Conservation (phyloP, 2,888 invertebrate genomes). For the Conomelus anceps region DNA sequence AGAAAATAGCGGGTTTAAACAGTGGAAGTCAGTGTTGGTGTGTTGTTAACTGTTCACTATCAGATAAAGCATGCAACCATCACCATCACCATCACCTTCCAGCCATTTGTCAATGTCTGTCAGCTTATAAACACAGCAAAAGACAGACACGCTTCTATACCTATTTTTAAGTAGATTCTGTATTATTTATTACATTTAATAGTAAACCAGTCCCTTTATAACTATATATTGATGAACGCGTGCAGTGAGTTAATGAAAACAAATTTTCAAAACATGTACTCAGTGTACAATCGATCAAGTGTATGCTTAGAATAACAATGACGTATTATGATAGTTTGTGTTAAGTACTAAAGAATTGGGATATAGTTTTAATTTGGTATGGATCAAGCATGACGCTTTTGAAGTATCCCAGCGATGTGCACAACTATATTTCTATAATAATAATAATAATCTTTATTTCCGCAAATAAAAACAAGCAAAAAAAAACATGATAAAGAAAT, state of each 20-base stretch:
- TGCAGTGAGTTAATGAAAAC: not conserved
- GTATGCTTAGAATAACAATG: not conserved
- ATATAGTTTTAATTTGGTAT: no score
- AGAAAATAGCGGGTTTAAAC: not conserved
- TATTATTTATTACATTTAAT: not conserved
- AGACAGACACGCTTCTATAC: not conserved
- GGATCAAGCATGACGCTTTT: no score
- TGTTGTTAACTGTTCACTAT: not conserved
- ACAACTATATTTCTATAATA: no score
- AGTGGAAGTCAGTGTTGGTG: not conserved
- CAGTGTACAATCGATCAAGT: not conserved
- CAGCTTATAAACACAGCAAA: not conserved
- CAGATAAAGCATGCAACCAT: not conserved
- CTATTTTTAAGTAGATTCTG: not conserved
- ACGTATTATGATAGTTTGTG: not conserved
- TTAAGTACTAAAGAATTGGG: no score
- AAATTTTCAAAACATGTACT: not conserved
- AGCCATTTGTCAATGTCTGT: not conserved
- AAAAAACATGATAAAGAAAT: no score
- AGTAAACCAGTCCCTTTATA: no score
- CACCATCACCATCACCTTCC: not conserved
- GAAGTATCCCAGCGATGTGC: no score
- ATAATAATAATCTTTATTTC: no score
- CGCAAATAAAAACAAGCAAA: no score
- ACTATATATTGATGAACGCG: not conserved